phyloP scores from a whole-genome alignment of 2,797 vertebrate genomes.

The Falco peregrinus region DNA sequence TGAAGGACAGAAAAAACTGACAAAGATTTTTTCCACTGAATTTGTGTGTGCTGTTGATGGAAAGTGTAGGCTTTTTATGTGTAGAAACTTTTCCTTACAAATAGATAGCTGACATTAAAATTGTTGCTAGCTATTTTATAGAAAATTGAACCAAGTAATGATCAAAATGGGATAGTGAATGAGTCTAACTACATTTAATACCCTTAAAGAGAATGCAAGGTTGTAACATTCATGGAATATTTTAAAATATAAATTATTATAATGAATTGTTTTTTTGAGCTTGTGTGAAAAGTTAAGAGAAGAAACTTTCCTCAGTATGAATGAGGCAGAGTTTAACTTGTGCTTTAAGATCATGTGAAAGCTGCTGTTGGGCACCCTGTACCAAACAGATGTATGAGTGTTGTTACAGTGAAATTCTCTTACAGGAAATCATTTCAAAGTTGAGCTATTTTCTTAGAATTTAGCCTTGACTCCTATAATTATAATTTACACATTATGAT shows the following conservation, averaged over 20 bases:
- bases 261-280: background rate
- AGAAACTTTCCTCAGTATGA: background rate
- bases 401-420: background rate
- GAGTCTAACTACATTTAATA: background rate
- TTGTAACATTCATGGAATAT: background rate
- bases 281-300: constrained; percentile 7
- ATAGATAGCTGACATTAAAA: constrained; percentile 33
- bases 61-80: background rate
- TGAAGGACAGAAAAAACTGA: background rate
- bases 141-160: constrained; percentile 38
- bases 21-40: background rate
- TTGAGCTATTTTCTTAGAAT: background rate
- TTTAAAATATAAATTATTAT: background rate
- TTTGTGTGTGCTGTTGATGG: background rate
- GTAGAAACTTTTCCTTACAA: background rate
- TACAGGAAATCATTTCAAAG: background rate
- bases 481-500: background rate
- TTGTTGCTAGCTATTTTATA: background rate
- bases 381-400: background rate
- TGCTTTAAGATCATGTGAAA: background rate
- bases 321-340: background rate
- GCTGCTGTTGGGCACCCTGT: background rate
- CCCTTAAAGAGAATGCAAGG: background rate
- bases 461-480: background rate
- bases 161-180: constrained; percentile 24